Percentiles rank a stretch among this genome's conserved stretches.
Conservation (phyloP, 2,888 invertebrate species). For the Acanthococcus lagerstroemiae region DNA sequence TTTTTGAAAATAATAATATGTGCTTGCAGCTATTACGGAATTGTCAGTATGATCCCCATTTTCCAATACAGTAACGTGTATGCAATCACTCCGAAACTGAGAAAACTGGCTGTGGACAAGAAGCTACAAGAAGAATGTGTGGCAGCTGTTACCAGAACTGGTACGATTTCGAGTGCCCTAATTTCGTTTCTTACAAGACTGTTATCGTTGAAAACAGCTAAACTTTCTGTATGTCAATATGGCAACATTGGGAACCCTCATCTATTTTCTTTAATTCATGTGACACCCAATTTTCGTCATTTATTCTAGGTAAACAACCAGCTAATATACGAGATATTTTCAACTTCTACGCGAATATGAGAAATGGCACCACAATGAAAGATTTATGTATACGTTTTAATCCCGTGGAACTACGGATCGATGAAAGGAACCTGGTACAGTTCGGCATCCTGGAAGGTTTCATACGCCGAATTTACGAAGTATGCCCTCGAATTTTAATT, state of each 20-base stretch:
- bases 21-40: conserved; percentile 51
- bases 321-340: conserved; percentile 62
- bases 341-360: conserved; percentile 64
- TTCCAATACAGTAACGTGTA: conserved; percentile 81
- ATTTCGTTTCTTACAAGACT: too few species aligned
- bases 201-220: too few species aligned
- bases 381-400: conserved; percentile 64
- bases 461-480: conserved; percentile 70
- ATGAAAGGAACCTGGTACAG: conserved; percentile 71
- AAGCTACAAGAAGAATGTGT: conserved; percentile 47
- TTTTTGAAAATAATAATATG: too few species aligned
- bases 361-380: conserved; percentile 63
- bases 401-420: conserved; percentile 62
- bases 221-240: too few species aligned
- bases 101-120: conserved; percentile 55
- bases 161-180: conserved; percentile 5
- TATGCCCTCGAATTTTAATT: conserved; percentile 38
- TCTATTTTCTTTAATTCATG: too few species aligned
- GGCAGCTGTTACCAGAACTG: conserved; percentile 9
- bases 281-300: too few species aligned
- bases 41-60: conserved; percentile 64
- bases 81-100: conserved; percentile 63
- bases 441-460: conserved; percentile 79
- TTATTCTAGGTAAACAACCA: conserved; percentile 49
- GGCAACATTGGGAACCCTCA: too few species aligned